A percentile compares a stretch with the other conserved stretches of the same genome.
These are phyloP conservation scores for Hyalella azteca DNA, from an alignment of 2,888 invertebrate species.

Conservation along the genomic window DNA sequence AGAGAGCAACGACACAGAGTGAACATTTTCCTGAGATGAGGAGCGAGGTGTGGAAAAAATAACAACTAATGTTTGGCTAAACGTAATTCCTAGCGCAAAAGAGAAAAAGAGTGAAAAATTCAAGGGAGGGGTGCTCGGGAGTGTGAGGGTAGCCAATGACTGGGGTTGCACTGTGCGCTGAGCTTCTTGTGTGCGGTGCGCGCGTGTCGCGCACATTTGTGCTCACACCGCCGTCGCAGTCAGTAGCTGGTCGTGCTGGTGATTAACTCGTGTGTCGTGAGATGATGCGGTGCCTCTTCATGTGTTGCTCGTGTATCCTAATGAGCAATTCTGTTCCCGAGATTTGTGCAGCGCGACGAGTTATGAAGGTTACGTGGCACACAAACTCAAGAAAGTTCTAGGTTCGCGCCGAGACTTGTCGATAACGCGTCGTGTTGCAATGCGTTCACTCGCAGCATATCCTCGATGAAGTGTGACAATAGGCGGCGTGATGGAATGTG, in stretches of 20 bases:
- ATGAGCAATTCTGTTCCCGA: too few species aligned
- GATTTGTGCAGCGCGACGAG: too few species aligned
- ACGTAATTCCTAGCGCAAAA: not conserved
- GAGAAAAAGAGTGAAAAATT: not conserved
- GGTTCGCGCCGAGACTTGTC: not conserved
- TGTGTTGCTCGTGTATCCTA: too few species aligned
- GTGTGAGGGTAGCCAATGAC: not conserved
- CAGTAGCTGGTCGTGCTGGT: not conserved
- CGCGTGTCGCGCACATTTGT: not conserved
- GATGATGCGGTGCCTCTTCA: too few species aligned
- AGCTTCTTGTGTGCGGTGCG: not conserved
- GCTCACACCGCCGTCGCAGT: not conserved
- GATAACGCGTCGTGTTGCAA: conserved; percentile 1
- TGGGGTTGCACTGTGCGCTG: not conserved
- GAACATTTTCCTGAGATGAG: not conserved
- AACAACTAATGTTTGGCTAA: too few species aligned
- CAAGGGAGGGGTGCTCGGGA: not conserved
- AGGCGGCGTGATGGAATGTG: too few species aligned
- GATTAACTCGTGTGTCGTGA: too few species aligned
- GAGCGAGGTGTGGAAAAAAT: not conserved
- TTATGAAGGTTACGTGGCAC: too few species aligned
- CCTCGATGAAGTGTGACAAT: too few species aligned
- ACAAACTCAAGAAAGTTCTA: too few species aligned
- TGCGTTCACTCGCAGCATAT: too few species aligned
- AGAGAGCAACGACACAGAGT: not conserved